These are phyloP conservation scores for Neotoma lepida DNA, from an alignment of 2,113 vertebrate species.

Conservation along the genomic window DNA sequence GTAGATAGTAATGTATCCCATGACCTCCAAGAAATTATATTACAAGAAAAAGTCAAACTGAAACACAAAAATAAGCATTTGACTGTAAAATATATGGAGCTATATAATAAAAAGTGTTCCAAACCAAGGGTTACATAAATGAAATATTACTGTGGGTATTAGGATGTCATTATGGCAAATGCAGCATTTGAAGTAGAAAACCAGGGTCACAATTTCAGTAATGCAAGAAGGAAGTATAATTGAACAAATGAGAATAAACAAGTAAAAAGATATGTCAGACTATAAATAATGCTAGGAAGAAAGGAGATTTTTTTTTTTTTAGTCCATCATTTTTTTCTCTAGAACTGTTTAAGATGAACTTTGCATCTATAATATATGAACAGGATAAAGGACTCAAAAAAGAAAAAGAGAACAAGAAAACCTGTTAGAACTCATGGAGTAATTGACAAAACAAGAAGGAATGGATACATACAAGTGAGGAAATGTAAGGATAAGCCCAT, in stretches of 20 bases:
- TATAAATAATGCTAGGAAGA: slow-evolving; percentile 24
- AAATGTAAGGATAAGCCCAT: slow-evolving; percentile 41
- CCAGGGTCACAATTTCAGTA: slow-evolving; percentile 33
- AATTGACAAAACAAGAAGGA: slow-evolving; percentile 39
- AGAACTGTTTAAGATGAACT: slow-evolving; percentile 33
- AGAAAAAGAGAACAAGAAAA: not conserved
- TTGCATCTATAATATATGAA: slow-evolving; percentile 45
- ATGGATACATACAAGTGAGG: not conserved
- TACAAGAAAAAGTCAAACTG: slow-evolving; percentile 19
- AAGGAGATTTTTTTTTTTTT: not conserved
- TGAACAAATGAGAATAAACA: slow-evolving; percentile 36
- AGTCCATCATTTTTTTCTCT: slow-evolving; percentile 39
- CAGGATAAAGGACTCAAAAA: slow-evolving; percentile 9
- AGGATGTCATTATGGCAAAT: slow-evolving; percentile 26
- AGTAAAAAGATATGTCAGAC: slow-evolving; percentile 17
- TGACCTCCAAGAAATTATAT: slow-evolving; percentile 32
- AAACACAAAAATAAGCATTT: slow-evolving; percentile 40
- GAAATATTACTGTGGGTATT: slow-evolving; percentile 8
- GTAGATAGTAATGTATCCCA: not conserved
- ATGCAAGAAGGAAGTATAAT: slow-evolving; percentile 43
- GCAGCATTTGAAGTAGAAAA: slow-evolving; percentile 35
- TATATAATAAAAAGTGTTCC: not conserved
- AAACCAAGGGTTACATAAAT: slow-evolving; percentile 7
- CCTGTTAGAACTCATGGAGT: slow-evolving; percentile 13
- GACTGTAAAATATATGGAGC: not conserved